Evolutionary conservation across 2,113 vertebrate species (phyloP), one percentile per base, ranked within the genome.

Genomic region (Rhipidura dahli): DNA sequence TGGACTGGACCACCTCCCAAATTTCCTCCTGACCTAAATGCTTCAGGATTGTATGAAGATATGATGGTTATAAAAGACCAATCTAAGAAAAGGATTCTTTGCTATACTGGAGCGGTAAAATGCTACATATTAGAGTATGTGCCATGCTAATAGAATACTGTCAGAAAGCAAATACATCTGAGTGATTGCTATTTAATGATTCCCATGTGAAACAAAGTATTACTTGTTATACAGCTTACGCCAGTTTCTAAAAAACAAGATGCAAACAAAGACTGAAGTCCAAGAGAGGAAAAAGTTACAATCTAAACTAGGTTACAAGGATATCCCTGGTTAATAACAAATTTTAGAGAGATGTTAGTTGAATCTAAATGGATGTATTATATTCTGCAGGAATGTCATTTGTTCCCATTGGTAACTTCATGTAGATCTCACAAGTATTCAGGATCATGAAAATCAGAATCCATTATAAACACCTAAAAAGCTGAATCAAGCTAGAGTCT

Each of bases 191-290:
- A 76, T 83, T 70, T 87, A 84, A 87, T 54, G 20, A 70, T 84
- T 70, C 57, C 42, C 83, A 84, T 15, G 50, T 83, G 81, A 95
- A 94, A 79, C 51, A 92, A 75, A 61, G 69, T 79, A 71, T 83
- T 85, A 88, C 79, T 79, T 78, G 42, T 93, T 39, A 45, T 30
- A 64, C 39, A 26, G 78, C 79, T 66, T 50, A 72, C 89, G 60
- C 60, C 83, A 76, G 61, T 81, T 90, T 83, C 92, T 93, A 73
- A 78, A 96, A 95, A 92, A 54, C 37, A 88, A 81, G 53, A 56
- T 51, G 82, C 40, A 93, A 89, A 93, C 47, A 82, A 75, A 88
- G 47, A 20, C 40, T 84, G 83, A 88, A 85, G 78, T 86, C 69
- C 81, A 81, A 84, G 45, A 44, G 27, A n/a, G 14, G 39, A 95